These are phyloP conservation scores for Gobio gobio DNA, from an alignment of 2,113 vertebrate genomes.

Conservation along the genomic window DNA sequence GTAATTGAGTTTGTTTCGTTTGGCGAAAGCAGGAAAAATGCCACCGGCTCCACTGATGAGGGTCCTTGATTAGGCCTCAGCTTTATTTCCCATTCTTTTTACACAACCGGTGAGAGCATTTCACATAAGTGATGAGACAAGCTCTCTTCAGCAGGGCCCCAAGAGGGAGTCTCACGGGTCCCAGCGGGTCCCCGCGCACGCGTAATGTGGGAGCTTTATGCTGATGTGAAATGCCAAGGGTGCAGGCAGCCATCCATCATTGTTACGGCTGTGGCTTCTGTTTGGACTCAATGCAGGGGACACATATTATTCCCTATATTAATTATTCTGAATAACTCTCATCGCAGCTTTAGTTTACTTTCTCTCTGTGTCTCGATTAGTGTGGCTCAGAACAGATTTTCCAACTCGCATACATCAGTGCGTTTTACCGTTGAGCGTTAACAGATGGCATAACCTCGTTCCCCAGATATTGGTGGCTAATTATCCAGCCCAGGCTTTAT, in stretches of 20 bases:
- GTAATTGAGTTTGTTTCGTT: conserved; percentile 89
- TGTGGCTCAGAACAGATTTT: not conserved
- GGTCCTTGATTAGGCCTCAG: conserved; percentile 81
- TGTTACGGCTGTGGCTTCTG: conserved; percentile 31
- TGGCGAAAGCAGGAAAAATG: conserved; percentile 76
- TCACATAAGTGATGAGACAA: conserved; percentile 78
- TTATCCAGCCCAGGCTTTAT: not conserved
- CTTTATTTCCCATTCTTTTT: conserved; percentile 78
- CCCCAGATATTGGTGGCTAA: conserved; percentile 69
- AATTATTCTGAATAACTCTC: conserved; percentile 41
- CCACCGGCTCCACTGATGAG: conserved; percentile 80
- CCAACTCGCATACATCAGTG: conserved; percentile 15
- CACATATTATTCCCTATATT: conserved; percentile 41
- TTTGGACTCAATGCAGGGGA: conserved; percentile 27
- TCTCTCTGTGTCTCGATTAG: conserved; percentile 11
- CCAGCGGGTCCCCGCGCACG: not conserved
- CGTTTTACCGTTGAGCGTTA: conserved; percentile 67
- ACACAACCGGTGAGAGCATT: conserved; percentile 72
- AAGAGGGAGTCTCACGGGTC: conserved; percentile 19
- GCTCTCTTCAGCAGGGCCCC: conserved; percentile 59
- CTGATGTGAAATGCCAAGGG: conserved; percentile 67
- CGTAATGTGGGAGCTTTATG: conserved; percentile 49
- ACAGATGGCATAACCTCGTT: conserved; percentile 70
- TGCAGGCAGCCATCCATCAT: conserved; percentile 66
- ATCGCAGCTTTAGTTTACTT: conserved; percentile 30